Evolutionary conservation across 30 jellyfish, hydroid and myxozoan genomes (phyloP), one percentile per base, ranked within the genome.

Genomic region (Aurelia aurita complex sp. Pacific): DNA sequence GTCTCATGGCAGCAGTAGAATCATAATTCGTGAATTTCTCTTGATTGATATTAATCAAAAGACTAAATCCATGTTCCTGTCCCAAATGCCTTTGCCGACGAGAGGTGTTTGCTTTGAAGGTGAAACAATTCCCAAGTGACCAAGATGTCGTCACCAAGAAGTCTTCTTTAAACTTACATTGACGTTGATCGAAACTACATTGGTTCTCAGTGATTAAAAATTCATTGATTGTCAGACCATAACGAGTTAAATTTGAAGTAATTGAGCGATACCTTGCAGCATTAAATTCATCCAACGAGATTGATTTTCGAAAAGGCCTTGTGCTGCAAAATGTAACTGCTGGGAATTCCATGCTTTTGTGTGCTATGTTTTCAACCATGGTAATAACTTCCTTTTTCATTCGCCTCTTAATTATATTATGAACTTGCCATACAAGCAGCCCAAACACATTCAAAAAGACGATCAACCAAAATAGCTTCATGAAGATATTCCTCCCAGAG

Each of bases 101-200:
- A n/a, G 70, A 17, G 10, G 12, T 13, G 70, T 61, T 61, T 61
- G 32, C 70, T n/a, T 61, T 61, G 10, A 61, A 61, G 10, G 70
- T 61, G 70, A 61, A 61, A 5, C 70, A 61, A 17, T 61, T 61
- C 2, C 70, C 70, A n/a, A 61, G 36, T 10, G 70, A 61, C 70
- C 70, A 61, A 61, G 70, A 17, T 61, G 70, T 15, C 4, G 70
- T 17, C 70, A 61, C 36, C 1, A 23, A n/a, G 36, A 61, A 61
- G 13, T 61, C 70, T 5, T 61, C 70, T 23, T 61, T 61, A 61
- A 61, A 61, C 1, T 23, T n/a, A 23, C 70, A 61, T 13, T 61
- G 12, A n/a, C 5, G 17, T 61, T n/a, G 36, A 61, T 23, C 70
- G 11, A 61, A 61, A 3, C 13, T 61, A 23, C 70, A 61, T 5